Percentiles rank a stretch among this genome's conserved stretches.
Conservation (phyloP, 2,888 invertebrate genomes). For the Thumatha senex region DNA sequence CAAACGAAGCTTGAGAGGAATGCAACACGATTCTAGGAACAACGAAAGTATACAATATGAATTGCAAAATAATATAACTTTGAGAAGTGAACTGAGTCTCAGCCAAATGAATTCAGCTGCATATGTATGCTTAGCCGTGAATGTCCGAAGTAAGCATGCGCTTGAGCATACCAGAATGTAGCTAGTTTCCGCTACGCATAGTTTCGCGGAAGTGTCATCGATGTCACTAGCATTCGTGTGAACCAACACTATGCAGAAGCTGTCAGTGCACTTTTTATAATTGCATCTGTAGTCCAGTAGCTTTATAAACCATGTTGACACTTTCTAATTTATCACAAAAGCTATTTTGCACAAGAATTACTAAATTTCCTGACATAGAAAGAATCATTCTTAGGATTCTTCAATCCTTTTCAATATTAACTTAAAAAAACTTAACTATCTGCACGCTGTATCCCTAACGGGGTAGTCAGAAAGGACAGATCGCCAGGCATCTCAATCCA, state of each 20-base stretch:
- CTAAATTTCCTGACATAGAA: too few relatives aligned
- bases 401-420: too few relatives aligned
- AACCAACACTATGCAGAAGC: constrained; percentile 52
- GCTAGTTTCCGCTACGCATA: constrained; percentile 51
- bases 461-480: too few relatives aligned
- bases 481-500: too few relatives aligned
- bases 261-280: constrained; percentile 51
- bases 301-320: constrained; percentile 18
- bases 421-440: too few relatives aligned
- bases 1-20: too few relatives aligned
- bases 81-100: too few relatives aligned
- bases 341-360: background rate
- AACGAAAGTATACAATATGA: background rate
- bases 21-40: background rate
- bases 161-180: constrained; percentile 39
- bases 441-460: too few relatives aligned
- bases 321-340: constrained; percentile 31
- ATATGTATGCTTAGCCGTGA: background rate
- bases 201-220: constrained; percentile 59
- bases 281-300: too few relatives aligned
- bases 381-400: too few relatives aligned
- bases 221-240: constrained; percentile 48
- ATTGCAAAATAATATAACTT: background rate
- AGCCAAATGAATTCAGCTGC: background rate
- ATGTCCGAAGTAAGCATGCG: background rate